phyloP scores from a whole-genome alignment of 2,888 invertebrate genomes.

The Himalopsyche tibetana region DNA sequence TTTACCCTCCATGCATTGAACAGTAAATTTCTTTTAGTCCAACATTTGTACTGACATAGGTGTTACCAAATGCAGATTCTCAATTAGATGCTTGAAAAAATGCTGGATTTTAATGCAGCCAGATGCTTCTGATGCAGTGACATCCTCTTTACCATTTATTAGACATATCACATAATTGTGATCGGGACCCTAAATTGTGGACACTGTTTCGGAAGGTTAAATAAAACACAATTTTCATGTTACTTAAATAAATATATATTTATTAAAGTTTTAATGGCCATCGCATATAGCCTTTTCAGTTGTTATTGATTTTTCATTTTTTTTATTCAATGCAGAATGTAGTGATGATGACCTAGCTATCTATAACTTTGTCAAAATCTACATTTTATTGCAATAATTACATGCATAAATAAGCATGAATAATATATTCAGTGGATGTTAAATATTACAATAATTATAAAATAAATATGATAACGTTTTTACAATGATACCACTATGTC shows the following conservation, averaged over 20 bases:
- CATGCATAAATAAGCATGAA: conserved; percentile 31
- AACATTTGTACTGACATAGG: no score
- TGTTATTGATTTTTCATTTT: neutral
- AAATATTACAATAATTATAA: conserved; percentile 36
- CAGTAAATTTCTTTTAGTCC: no score
- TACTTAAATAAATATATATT: conserved; percentile 48
- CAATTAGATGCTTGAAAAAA: no score
- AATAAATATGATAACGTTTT: conserved; percentile 31
- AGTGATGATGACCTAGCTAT: neutral
- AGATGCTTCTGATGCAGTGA: no score
- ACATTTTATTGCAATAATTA: conserved; percentile 27
- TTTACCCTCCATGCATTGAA: no score
- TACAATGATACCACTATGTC: conserved; percentile 27
- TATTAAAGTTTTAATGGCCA: conserved; percentile 41
- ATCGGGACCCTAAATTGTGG: no score
- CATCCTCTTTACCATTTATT: no score
- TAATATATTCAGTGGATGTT: conserved; percentile 32
- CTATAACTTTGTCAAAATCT: conserved; percentile 24
- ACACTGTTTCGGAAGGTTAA: neutral
- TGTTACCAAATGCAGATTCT: no score
- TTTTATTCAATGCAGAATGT: conserved; percentile 11
- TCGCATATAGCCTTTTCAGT: conserved; percentile 29
- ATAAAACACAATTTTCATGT: conserved; percentile 33
- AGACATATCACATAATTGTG: no score
- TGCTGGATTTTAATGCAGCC: no score